Conservation (phyloP, 2,888 invertebrate species). For the Caenorhabditis wallacei region DNA sequence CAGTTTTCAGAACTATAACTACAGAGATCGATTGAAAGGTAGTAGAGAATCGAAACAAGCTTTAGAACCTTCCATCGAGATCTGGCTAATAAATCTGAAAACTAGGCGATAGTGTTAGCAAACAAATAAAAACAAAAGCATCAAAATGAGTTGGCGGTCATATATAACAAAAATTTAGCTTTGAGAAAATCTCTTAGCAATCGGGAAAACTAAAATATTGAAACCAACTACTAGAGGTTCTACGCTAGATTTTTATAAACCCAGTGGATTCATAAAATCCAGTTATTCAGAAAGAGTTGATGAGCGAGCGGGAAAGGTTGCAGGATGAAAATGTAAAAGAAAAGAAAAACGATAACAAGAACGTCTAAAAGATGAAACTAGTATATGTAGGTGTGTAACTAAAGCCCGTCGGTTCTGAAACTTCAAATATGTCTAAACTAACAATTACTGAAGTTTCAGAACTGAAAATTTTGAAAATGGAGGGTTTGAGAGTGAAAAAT, state of each 20-base stretch:
- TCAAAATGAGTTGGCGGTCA: slow-evolving; percentile 18
- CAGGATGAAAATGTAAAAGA: slow-evolving; percentile 13
- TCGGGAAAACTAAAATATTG: slow-evolving; percentile 2
- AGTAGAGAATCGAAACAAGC: background rate
- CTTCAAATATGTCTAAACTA: background rate
- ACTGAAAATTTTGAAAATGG: background rate
- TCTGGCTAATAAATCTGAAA: background rate
- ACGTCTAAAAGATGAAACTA: slow-evolving; percentile 59
- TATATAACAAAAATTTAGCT: slow-evolving; percentile 45
- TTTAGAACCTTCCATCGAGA: background rate
- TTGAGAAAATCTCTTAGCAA: background rate
- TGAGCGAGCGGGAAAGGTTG: slow-evolving; percentile 4
- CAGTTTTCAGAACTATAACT: no score
- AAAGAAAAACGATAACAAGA: slow-evolving; percentile 59
- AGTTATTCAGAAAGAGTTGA: slow-evolving; percentile 11
- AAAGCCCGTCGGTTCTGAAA: slow-evolving; percentile 11
- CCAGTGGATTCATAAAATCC: slow-evolving; percentile 18
- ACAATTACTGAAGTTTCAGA: background rate
- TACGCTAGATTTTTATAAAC: slow-evolving; percentile 16
- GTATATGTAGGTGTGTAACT: slow-evolving; percentile 19
- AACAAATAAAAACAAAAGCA: slow-evolving; percentile 48
- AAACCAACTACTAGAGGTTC: slow-evolving; percentile 32
- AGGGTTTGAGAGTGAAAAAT: slow-evolving; percentile 3
- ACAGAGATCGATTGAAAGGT: background rate
- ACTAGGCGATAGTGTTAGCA: slow-evolving; percentile 26